Base-by-base conservation (phyloP, 2,113 vertebrate genomes). In the Hirundichthys speculiger region DNA sequence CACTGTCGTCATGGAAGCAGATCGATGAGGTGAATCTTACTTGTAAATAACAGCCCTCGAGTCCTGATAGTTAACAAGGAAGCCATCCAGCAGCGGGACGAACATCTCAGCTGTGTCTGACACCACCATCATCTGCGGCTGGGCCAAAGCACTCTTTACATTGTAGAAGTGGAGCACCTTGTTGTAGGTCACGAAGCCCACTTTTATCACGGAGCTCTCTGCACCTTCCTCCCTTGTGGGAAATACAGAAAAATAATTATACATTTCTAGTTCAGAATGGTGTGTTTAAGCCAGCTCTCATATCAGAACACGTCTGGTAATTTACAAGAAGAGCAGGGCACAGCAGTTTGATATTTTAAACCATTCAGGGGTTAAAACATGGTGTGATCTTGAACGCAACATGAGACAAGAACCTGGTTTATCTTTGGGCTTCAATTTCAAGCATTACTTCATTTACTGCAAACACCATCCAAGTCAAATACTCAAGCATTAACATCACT, bases 61-160 rank as follows among this genome's bases (percentile, higher is more conserved):
- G 40, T 99, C 96, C 63, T 95, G 91, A 49, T 95, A 97, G 92
- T 92, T 92, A 64, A 99, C 98, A 1, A 98, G 95, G 86, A 99
- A 96, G 47, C 97, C 98, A 20, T 98, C 96, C 27, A 97, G 86
- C 69, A 98, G 87, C 2, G 96, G 97, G 21, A 99, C 93, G 53
- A 98, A 99, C 90, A 98, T 95, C 82, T 99, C 97, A 0, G 92
- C 88, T 2, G 96, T 91, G 27, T 98, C 97, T 0, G 97, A 97
- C 53, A 99, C 96, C 81, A 99, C 95, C 96, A 98, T 95, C 98
- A 98, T 99, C 93, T 98, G 98, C 2, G 98, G 96, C 89, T 98
- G 98, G 46, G 96, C 96, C 89, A 99, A 77, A 20, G 93, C 93
- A 64, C 95, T 95, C 86, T 98, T 98, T 15, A 98, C 94, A 6